phyloP scores from a whole-genome alignment of 2,113 vertebrate genomes.

The Eretmochelys imbricata region DNA sequence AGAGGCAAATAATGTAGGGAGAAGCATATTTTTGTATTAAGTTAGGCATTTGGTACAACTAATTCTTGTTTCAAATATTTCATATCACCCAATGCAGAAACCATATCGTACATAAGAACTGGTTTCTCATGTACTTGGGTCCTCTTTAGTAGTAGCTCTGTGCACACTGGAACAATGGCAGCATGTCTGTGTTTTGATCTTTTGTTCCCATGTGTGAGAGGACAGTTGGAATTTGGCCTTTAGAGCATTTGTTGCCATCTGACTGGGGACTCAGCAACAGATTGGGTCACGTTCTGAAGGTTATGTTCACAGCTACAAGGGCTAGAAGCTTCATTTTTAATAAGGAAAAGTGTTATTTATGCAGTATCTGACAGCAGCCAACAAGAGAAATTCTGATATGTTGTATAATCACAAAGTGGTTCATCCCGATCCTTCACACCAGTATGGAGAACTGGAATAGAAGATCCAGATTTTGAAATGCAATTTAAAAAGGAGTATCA shows the following conservation, averaged over 20 bases:
- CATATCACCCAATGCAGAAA: neutral
- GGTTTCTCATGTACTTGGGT: neutral
- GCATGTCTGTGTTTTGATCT: neutral
- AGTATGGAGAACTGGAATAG: neutral
- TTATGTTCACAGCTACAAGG: neutral
- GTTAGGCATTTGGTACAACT: neutral
- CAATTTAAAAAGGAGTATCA: neutral
- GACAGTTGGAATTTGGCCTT: neutral
- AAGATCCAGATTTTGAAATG: neutral
- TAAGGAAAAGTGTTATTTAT: neutral
- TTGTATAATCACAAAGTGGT: neutral
- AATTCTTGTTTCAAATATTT: neutral
- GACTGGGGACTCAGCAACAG: rapidly evolving
- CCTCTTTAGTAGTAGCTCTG: neutral
- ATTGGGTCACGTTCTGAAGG: neutral
- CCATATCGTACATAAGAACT: neutral
- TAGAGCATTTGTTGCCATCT: neutral
- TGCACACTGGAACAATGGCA: neutral
- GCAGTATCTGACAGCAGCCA: neutral
- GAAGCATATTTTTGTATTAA: neutral
- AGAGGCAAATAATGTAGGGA: neutral
- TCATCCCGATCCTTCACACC: neutral
- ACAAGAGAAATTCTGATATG: neutral
- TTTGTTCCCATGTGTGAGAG: neutral
- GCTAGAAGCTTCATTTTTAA: neutral